Base-by-base conservation (phyloP, 2,888 invertebrate genomes). In the Polymixis flavicincta region DNA sequence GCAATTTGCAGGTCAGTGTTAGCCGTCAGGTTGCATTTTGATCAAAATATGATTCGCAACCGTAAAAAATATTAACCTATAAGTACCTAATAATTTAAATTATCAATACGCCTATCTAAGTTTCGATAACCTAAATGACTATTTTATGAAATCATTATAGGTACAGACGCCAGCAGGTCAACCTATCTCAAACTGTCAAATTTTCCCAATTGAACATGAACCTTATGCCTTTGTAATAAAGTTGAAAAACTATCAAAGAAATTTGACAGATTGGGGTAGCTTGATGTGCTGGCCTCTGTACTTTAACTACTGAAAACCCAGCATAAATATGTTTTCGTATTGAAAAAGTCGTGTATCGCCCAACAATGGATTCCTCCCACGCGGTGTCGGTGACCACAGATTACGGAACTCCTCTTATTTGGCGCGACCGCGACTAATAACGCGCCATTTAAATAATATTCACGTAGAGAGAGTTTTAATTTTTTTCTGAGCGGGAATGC, bases 361-460 rank as follows among this genome's bases (percentile, higher is more conserved):
- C 2, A 25, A 54, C 71, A 82, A 65, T 80, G 85, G 59, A 70
- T 45, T 22, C 55, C 65, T 22, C 64, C 9, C 69, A 17, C 63
- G 22, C 67, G 32, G 22, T 54, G 54, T 11, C 64, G 52, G 72
- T 67, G 84, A 78, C 88, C 87, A 83, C 83, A 82, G 84, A 87
- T 86, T 74, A 86, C 74, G 73, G 57, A 83, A 79, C 83, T 86
- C 57, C 86, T 87, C 76, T 82, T 82, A 79, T 85, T 87, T 87
- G 78, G 67, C 84, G 77, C 71, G 60, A 85, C 48, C 64, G 28
- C 65, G 71, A 77, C 83, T 87, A 86, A 87, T 85, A 84, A 28
- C 73, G 64, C 73, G 69, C 68, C 74, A 80, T 90, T 89, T 76
- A 81, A 85, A 88, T 85, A 82, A 85, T 85, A 76, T 66, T 60